phyloP scores from a whole-genome alignment of 2,113 vertebrate genomes.

The Thomomys bottae region DNA sequence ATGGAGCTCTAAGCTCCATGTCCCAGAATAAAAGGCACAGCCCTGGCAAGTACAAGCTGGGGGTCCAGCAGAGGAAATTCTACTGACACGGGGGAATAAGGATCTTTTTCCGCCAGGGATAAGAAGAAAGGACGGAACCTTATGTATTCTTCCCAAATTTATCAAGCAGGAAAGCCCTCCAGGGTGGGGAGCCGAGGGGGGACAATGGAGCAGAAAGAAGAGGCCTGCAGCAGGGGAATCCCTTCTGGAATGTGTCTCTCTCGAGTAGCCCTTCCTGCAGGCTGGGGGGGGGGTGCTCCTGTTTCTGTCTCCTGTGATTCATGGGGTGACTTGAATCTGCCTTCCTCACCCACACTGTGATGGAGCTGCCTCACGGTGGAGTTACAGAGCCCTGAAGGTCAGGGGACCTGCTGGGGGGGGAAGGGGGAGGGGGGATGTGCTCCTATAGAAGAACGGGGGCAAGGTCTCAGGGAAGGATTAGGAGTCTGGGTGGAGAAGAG shows the following conservation, averaged over 20 bases:
- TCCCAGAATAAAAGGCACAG: not conserved
- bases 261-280: not conserved
- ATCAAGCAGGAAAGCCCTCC: not conserved
- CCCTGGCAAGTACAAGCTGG: not conserved
- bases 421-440: not conserved
- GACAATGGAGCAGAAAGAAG: not conserved
- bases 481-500: too few species aligned
- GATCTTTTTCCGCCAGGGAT: not conserved
- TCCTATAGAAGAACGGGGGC: not conserved
- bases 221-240: not conserved
- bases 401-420: too few species aligned
- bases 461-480: not conserved
- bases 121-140: fast-evolving
- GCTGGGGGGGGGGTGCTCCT: not conserved
- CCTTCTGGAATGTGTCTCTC: not conserved
- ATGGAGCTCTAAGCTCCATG: not conserved
- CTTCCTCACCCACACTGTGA: not conserved
- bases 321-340: not conserved
- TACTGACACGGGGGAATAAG: not conserved
- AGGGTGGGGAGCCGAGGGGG: too few species aligned
- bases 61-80: not conserved
- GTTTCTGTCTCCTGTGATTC: not conserved
- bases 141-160: not conserved
- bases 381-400: not conserved
- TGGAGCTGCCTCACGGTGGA: not conserved